Percentiles rank a stretch among this genome's conserved stretches.
Conservation (phyloP, 1,140 invertebrate species). For the Vanessa atalanta region DNA sequence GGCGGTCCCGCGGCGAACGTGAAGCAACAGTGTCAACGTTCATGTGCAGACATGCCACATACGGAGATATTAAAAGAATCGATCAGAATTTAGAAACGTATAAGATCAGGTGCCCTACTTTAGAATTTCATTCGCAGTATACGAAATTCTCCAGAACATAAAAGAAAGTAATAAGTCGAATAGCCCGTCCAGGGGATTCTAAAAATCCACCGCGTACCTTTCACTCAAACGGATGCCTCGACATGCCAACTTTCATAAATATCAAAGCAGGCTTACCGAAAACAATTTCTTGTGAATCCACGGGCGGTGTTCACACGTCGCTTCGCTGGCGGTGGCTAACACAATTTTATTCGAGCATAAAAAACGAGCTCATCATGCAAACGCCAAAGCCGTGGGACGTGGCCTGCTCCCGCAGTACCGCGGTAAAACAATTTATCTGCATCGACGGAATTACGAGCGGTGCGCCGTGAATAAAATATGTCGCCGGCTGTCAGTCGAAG, state of each 20-base stretch:
- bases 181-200: constrained; percentile 48
- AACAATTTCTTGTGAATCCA: constrained; percentile 73
- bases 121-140: constrained; percentile 18
- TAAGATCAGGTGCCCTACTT: background rate
- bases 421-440: constrained; percentile 81
- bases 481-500: constrained; percentile 72
- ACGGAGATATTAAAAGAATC: background rate
- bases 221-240: constrained; percentile 63
- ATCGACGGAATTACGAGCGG: constrained; percentile 76
- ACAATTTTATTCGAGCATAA: constrained; percentile 80
- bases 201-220: constrained; percentile 62
- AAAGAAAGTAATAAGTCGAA: constrained; percentile 47
- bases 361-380: constrained; percentile 79
- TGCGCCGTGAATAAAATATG: constrained; percentile 78
- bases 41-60: constrained; percentile 25
- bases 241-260: constrained; percentile 77
- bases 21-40: constrained; percentile 48
- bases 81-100: constrained; percentile 13
- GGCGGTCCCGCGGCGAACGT: constrained; percentile 47
- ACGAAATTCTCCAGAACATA: constrained; percentile 30
- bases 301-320: constrained; percentile 65
- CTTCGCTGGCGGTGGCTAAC: constrained; percentile 66
- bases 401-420: constrained; percentile 64
- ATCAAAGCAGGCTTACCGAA: constrained; percentile 72
- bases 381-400: constrained; percentile 74